Evolutionary conservation across 1,140 invertebrate genomes (phyloP).

Genomic region (Batillaria attramentaria): DNA sequence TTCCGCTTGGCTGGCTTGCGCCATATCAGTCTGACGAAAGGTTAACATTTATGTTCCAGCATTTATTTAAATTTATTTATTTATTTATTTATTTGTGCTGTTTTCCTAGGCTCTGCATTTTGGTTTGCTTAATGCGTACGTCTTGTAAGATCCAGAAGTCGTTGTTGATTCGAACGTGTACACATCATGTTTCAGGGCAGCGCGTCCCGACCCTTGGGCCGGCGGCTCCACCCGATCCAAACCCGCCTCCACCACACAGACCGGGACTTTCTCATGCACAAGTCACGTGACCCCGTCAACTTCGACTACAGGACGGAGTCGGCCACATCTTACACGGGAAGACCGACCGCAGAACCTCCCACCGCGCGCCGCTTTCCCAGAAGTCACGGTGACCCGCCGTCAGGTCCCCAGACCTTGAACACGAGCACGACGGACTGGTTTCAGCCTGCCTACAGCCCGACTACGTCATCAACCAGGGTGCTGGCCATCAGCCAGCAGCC

Average conservation of each 20-base stretch:
- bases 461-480: constrained; percentile 56
- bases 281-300: constrained; percentile 37
- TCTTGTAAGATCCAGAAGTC: background rate
- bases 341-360: constrained; percentile 43
- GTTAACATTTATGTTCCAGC: too few relatives aligned
- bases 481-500: constrained; percentile 65
- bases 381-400: constrained; percentile 31
- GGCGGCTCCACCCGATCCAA: constrained; percentile 41
- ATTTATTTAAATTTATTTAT: too few relatives aligned
- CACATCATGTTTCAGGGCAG: constrained; percentile 45
- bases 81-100: background rate
- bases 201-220: constrained; percentile 47
- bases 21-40: too few relatives aligned
- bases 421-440: constrained; percentile 57
- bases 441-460: constrained; percentile 30
- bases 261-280: constrained; percentile 52
- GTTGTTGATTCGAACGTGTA: constrained; percentile 4
- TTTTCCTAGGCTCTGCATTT: constrained; percentile 22
- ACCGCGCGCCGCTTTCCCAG: constrained; percentile 49
- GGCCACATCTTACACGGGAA: constrained; percentile 45
- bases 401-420: constrained; percentile 40
- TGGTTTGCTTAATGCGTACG: background rate
- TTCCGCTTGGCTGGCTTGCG: too few relatives aligned
- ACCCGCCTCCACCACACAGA: constrained; percentile 53
- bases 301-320: constrained; percentile 53